Base-by-base conservation (phyloP, 2,888 invertebrate species). In the Sarcophaga subvicina region DNA sequence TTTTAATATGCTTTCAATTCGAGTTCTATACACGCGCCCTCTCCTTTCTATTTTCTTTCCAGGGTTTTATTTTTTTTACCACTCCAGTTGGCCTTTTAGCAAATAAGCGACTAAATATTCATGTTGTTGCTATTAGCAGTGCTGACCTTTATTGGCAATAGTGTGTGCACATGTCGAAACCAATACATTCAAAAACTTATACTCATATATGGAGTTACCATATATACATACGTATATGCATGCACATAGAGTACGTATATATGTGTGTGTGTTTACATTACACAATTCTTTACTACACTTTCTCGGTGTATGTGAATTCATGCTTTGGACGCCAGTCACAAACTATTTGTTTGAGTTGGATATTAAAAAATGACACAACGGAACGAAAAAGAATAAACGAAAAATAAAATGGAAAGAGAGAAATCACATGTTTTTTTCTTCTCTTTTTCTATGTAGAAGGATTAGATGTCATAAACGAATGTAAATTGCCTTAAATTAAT, bases 141-240 rank as follows among this genome's bases (percentile, higher is more conserved):
- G 69, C 69, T 81, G 85, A 82, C 82, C 82, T 82, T 82, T 76
- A 82, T 80, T 79, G 47, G 49, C 59, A 60, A 45, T 22, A 45
- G 12, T 59, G n/a, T 17, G 66, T 59, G 37, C 22, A n/a, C 27
- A 59, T 25, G 37, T 37, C 37, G 37, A 37, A 37, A 5, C 1
- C 37, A 5, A 47, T 54, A 49, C 62, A 22, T 73, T 37, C 37
- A 37, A 37, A 37, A 37, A 37, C 37, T 37, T 10, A 37, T 37
- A 10, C 37, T 37, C 37, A 0, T 2, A 37, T 37, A 8, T 37
- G 37, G 6, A 37, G 6, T 37, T 37, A 37, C 8, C 27, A 27
- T 27, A 5, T 27, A 27, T 5, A 27, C 4, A 0, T 5, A 5
- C 22, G 17, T 49, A 69, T 25, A 63, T 49, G 67, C 20, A 49